Evolutionary conservation across 1,140 invertebrate species (phyloP).

Genomic region (Rhizoglyphus robini): DNA sequence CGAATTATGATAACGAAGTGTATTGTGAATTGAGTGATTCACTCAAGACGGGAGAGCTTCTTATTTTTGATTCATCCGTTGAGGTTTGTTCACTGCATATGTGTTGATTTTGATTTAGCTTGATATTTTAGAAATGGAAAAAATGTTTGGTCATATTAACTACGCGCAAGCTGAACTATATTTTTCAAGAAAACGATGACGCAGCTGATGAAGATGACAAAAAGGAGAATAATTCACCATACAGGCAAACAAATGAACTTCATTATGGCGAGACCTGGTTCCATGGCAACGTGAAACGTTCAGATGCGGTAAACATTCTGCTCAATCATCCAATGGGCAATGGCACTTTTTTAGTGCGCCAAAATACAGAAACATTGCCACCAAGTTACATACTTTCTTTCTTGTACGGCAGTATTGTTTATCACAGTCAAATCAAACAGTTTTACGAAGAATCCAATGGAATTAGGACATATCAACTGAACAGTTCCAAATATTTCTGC

Average conservation of each 20-base stretch:
- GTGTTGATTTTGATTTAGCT: no score
- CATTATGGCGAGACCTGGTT: conserved; percentile 95
- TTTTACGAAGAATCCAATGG: conserved; percentile 61
- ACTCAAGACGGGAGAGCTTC: background rate
- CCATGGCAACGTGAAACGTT: conserved; percentile 54
- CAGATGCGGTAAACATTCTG: conserved; percentile 60
- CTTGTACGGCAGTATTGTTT: conserved; percentile 69
- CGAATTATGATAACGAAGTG: background rate
- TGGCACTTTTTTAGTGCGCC: conserved; percentile 84
- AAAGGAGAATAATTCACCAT: conserved; percentile 36
- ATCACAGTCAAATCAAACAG: conserved; percentile 75
- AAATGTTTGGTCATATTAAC: conserved; percentile 5
- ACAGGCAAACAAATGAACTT: conserved; percentile 44
- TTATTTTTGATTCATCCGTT: background rate
- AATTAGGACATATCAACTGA: conserved; percentile 75
- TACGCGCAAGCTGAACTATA: background rate
- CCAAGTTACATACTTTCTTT: conserved; percentile 91
- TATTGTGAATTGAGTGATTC: background rate
- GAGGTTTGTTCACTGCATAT: background rate
- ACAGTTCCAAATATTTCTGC: conserved; percentile 76
- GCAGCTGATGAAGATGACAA: conserved; percentile 43
- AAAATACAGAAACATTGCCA: conserved; percentile 92
- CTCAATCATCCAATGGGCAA: conserved; percentile 69
- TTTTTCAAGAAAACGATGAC: conserved; percentile 5
- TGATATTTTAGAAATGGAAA: conserved; percentile 1